Conservation (phyloP, 1,140 invertebrate species). For the Phenacoccus solenopsis region DNA sequence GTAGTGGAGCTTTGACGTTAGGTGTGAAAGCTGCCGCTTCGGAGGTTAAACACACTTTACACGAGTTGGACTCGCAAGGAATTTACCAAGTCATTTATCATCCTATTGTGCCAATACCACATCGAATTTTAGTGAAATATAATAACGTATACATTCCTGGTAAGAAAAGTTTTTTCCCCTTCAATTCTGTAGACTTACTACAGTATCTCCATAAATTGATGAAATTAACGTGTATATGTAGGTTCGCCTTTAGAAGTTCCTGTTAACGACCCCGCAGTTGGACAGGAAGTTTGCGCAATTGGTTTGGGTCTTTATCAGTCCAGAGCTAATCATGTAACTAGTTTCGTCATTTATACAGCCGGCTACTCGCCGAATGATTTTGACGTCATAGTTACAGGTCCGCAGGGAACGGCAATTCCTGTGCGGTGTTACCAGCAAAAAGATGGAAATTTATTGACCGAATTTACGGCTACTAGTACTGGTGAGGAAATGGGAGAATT, state of each 20-base stretch:
- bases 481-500: slow-evolving; percentile 34
- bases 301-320: slow-evolving; percentile 73
- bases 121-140: slow-evolving; percentile 65
- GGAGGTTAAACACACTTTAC: slow-evolving; percentile 63
- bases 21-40: slow-evolving; percentile 62
- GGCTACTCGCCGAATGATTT: slow-evolving; percentile 75
- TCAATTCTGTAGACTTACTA: not conserved
- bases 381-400: slow-evolving; percentile 76
- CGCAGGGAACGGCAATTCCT: slow-evolving; percentile 77
- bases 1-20: slow-evolving; percentile 66
- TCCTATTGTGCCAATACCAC: slow-evolving; percentile 63
- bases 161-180: slow-evolving; percentile 25
- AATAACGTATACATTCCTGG: slow-evolving; percentile 55
- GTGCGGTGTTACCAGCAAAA: slow-evolving; percentile 92
- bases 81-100: slow-evolving; percentile 74
- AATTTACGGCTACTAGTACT: slow-evolving; percentile 73
- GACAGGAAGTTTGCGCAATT: slow-evolving; percentile 61
- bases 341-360: slow-evolving; percentile 78
- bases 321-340: slow-evolving; percentile 60
- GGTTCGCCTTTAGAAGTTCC: slow-evolving; percentile 40
- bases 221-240: slow-evolving; percentile 35
- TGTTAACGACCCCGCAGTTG: slow-evolving; percentile 44
- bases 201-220: slow-evolving; percentile 35
- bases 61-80: slow-evolving; percentile 50
- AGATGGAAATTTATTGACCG: slow-evolving; percentile 80